These are phyloP conservation scores for Cheumatopsyche charites DNA, from an alignment of 1,140 invertebrate species.

Conservation along the genomic window DNA sequence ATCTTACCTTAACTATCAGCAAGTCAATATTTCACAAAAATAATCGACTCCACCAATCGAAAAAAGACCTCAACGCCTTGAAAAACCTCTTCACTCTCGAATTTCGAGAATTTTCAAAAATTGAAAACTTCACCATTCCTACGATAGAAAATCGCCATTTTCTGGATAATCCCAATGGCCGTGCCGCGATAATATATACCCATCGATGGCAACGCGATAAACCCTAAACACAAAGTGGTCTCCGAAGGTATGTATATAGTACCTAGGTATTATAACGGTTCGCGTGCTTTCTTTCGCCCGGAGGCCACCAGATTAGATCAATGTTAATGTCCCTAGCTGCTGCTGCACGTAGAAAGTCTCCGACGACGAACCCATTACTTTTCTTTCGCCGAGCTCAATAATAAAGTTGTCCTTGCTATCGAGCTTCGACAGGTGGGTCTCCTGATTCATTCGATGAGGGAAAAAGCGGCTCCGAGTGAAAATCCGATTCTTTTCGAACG, in stretches of 20 bases:
- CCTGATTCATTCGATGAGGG: too few species aligned
- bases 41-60: too few species aligned
- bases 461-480: too few species aligned
- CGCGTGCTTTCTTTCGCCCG: not conserved
- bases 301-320: constrained; percentile 10
- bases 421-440: constrained; percentile 3
- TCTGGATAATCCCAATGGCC: not conserved
- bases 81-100: not conserved
- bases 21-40: too few species aligned
- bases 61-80: too few species aligned
- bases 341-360: not conserved
- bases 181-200: not conserved
- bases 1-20: too few species aligned
- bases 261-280: not conserved
- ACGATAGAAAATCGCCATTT: not conserved
- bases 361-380: not conserved
- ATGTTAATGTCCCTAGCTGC: not conserved
- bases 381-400: not conserved
- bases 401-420: not conserved
- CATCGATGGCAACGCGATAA: constrained; percentile 4
- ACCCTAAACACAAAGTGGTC: constrained; percentile 1
- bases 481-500: too few species aligned
- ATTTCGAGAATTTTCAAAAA: not conserved
- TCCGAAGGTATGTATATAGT: not conserved
- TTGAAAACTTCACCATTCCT: not conserved